Base-by-base conservation (phyloP, 1,140 invertebrate species). In the Drosophila ercepeae region DNA sequence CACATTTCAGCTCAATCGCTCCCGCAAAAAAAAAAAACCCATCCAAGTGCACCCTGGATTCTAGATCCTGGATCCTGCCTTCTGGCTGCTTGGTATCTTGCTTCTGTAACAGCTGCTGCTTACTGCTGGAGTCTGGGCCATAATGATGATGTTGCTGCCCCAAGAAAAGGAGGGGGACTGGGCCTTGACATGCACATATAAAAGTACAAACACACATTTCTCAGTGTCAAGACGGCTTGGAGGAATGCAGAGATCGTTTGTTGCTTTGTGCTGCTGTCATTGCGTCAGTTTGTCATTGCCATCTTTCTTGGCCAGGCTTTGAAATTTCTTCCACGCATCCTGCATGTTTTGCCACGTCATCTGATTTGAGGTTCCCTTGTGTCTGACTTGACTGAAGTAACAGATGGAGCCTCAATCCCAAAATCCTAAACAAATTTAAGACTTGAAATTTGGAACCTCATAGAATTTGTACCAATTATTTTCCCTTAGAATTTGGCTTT, bases 141-240 rank as follows among this genome's bases (percentile, higher is more conserved):
- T 73, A 79, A 83, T 79, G 81, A 86, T 75, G 75, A 86, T 57
- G 50, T 71, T 68, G 32, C 55, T 41, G 49, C 39, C 25, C 34
- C 11, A 45, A 32, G 49, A 21, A 23, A 54, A 41, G 4, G 14
- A 16, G 41, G 9, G 39, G 18, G 63, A 44, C 44, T 21, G 2
- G 21, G 21, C 61, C 55, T 52, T 59, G 55, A 64, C 63, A 49
- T 48, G 45, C 45, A 58, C 45, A 58, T 49, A 21, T 21, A 36
- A 54, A 13, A 14, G 14, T 39, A 61, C 59, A 63, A 58, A 34
- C 14, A 21, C 44, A 63, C 60, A 67, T 67, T 67, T 67, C 63
- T 53, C 63, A 67, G 60, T 67, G 60, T 67, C 60, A 65, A 25
- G 63, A 67, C 13, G 11, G 48, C 60, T 45, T 53, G 61, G 44